Conservation (phyloP, 2,113 vertebrate species). For the Dromaius novaehollandiae region DNA sequence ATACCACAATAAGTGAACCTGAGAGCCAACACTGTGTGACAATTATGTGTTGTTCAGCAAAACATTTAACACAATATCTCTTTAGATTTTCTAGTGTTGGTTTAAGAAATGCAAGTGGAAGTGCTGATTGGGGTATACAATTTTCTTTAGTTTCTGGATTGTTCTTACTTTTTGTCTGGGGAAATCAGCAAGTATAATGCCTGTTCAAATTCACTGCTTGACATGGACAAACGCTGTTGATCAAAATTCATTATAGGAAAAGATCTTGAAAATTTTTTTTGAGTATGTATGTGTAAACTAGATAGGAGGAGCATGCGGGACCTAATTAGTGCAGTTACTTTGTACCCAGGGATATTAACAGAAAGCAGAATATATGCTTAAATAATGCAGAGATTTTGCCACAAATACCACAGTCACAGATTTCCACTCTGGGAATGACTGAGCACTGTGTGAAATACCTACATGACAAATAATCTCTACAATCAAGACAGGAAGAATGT, state of each 20-base stretch:
- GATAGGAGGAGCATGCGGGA: conserved; percentile 16
- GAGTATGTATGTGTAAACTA: conserved; percentile 36
- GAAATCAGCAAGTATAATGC: background rate
- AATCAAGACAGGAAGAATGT: background rate
- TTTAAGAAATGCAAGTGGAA: background rate
- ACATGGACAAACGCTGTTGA: conserved; percentile 18
- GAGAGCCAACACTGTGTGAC: background rate
- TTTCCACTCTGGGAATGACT: background rate
- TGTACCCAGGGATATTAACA: background rate
- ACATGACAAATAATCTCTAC: background rate
- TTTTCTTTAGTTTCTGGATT: background rate
- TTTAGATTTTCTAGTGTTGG: background rate
- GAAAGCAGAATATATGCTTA: conserved; percentile 35
- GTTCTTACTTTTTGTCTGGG: conserved; percentile 10
- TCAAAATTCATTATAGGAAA: conserved; percentile 44
- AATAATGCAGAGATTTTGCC: conserved; percentile 36
- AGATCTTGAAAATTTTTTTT: background rate
- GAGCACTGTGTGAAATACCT: background rate
- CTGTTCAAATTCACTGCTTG: conserved; percentile 32
- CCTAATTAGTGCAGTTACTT: conserved; percentile 57
- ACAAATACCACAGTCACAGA: background rate
- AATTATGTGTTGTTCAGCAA: background rate
- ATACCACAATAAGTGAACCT: background rate
- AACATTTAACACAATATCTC: background rate
- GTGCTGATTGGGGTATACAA: background rate